Percentiles rank a stretch among this genome's conserved stretches.
Conservation (phyloP, 2,888 invertebrate species). For the Iselma pallidipennis region DNA sequence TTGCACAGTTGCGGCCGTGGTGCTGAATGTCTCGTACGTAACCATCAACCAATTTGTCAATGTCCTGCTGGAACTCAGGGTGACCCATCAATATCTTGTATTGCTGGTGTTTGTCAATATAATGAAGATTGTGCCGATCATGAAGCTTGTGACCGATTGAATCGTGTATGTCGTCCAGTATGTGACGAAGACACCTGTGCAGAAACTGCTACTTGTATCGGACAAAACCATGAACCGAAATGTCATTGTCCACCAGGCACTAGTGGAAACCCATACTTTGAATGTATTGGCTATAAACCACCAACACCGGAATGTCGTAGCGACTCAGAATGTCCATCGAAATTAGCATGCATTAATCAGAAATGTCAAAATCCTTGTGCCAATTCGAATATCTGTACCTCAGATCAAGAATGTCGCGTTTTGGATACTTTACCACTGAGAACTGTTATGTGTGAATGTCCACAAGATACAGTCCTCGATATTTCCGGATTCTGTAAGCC, state of each 20-base stretch:
- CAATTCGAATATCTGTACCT: constrained; percentile 71
- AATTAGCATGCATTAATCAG: constrained; percentile 76
- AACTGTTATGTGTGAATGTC: constrained; percentile 86
- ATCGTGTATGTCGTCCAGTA: constrained; percentile 79
- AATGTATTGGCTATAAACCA: constrained; percentile 61
- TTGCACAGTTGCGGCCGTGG: constrained; percentile 75
- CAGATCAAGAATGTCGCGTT: constrained; percentile 78
- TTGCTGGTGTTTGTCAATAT: constrained; percentile 81
- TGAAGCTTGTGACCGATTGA: constrained; percentile 82
- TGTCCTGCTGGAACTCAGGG: constrained; percentile 88
- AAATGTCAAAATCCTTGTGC: constrained; percentile 79
- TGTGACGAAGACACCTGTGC: constrained; percentile 85
- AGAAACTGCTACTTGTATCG: constrained; percentile 74
- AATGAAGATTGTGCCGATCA: constrained; percentile 87
- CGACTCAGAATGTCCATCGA: constrained; percentile 77
- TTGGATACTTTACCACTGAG: constrained; percentile 78
- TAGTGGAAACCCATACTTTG: constrained; percentile 77
- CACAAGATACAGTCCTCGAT: constrained; percentile 77
- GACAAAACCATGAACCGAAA: constrained; percentile 74
- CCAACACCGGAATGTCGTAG: constrained; percentile 67
- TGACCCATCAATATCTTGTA: constrained; percentile 79
- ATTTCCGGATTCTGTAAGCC: constrained; percentile 71
- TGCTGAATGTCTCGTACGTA: constrained; percentile 74
- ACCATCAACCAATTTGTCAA: constrained; percentile 78
- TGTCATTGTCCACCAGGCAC: constrained; percentile 78